Percentiles rank a stretch among this genome's conserved stretches.
These are phyloP conservation scores for Ceuthmochares aereus DNA, from an alignment of 2,113 vertebrate species.

Conservation along the genomic window DNA sequence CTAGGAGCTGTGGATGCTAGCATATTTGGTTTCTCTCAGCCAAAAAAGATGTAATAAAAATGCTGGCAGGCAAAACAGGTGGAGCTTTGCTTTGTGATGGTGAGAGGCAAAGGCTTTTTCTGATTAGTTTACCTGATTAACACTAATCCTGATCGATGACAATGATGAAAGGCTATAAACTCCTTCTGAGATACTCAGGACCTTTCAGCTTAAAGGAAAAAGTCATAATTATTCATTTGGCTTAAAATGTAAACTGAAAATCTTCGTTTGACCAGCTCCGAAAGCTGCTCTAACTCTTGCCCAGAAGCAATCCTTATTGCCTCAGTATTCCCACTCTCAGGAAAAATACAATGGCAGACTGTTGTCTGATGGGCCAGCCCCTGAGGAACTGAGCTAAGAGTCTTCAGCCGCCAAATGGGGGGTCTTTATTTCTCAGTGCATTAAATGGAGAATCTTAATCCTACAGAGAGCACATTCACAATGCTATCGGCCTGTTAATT, in stretches of 20 bases:
- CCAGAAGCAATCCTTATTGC: not conserved
- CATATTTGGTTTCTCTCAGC: not conserved
- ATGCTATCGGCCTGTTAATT: not conserved
- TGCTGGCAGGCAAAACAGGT: not conserved
- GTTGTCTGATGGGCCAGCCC: not conserved
- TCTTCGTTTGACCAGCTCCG: not conserved
- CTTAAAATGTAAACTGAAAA: not conserved
- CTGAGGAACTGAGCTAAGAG: not conserved
- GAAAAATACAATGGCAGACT: not conserved
- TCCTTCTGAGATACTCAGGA: not conserved
- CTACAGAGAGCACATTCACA: not conserved
- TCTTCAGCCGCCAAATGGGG: fast-evolving
- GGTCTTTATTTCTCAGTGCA: not conserved
- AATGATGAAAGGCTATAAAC: conserved; percentile 44
- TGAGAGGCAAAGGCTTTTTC: not conserved
- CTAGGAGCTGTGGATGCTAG: not conserved
- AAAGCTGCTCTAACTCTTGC: not conserved
- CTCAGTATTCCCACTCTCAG: not conserved
- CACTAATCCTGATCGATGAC: conserved; percentile 5
- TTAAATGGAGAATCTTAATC: not conserved
- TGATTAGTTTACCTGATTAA: conserved; percentile 46
- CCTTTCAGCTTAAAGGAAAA: conserved; percentile 23
- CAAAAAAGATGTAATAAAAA: not conserved
- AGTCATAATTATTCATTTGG: not conserved
- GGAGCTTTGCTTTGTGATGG: not conserved